phyloP scores from a whole-genome alignment of 1,140 invertebrate genomes.

The Pygmarrhopalites habei region DNA sequence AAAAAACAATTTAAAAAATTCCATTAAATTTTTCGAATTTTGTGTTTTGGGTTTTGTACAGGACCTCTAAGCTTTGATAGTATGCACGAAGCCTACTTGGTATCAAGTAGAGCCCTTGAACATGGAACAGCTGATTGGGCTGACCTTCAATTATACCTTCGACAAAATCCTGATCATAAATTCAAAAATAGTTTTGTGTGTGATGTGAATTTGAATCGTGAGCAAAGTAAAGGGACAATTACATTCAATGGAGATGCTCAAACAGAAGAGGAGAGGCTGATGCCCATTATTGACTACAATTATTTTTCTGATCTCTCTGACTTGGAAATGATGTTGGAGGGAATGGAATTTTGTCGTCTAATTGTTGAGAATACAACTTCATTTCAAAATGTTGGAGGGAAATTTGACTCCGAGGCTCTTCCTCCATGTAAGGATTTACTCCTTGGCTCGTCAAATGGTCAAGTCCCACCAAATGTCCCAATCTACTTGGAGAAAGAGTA shows the following conservation, averaged over 20 bases:
- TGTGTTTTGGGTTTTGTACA: too few species aligned
- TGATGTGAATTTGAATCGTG: neutral
- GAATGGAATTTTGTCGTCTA: neutral
- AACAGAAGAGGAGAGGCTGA: neutral
- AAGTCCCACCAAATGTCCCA: neutral
- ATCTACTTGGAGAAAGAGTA: too few species aligned
- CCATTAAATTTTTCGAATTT: too few species aligned
- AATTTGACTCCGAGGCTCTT: neutral
- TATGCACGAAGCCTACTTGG: neutral
- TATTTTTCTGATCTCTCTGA: neutral
- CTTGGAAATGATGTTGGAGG: neutral
- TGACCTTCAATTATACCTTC: slow-evolving; percentile 1
- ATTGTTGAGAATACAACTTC: neutral
- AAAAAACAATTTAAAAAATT: too few species aligned
- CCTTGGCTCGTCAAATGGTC: too few species aligned
- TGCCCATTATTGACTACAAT: neutral
- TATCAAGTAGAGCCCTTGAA: neutral
- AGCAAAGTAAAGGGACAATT: neutral
- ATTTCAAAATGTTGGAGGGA: neutral
- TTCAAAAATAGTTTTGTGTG: neutral
- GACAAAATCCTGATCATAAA: too few species aligned
- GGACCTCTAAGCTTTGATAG: neutral
- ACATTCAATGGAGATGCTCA: neutral
- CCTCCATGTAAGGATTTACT: too few species aligned
- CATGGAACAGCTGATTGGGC: neutral